Conservation (phyloP, 2,113 vertebrate genomes). For the Plestiodon gilberti region DNA sequence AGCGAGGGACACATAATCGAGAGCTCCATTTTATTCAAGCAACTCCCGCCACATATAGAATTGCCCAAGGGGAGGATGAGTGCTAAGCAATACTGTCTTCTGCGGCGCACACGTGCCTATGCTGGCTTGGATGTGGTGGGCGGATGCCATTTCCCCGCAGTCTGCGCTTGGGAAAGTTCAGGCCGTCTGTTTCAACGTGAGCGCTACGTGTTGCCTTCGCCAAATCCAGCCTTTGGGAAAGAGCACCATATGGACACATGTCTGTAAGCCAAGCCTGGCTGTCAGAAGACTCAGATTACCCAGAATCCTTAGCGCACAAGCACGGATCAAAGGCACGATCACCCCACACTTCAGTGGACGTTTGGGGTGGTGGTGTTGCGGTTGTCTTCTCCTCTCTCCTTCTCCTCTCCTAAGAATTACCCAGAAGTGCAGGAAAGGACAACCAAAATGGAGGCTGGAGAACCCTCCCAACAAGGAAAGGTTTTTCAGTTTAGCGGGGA, state of each 20-base stretch:
- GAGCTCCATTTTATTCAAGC: neutral
- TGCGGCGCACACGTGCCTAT: slow-evolving; percentile 16
- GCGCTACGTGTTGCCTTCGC: neutral
- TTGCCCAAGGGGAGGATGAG: neutral
- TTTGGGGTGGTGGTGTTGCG: no score
- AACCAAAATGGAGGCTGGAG: no score
- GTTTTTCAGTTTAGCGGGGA: no score
- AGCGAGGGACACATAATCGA: no score
- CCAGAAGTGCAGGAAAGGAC: no score
- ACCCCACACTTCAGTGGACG: no score
- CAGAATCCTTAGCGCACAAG: neutral
- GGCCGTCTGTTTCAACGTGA: slow-evolving; percentile 8
- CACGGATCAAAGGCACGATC: neutral
- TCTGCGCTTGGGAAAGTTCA: slow-evolving; percentile 15
- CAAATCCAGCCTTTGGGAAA: neutral
- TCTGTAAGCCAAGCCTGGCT: neutral
- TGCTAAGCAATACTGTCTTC: neutral
- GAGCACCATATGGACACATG: neutral
- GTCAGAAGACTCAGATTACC: neutral
- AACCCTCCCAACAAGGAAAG: no score
- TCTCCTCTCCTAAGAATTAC: no score
- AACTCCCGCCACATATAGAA: slow-evolving; percentile 2
- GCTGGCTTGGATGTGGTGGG: slow-evolving; percentile 33
- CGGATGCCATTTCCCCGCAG: neutral
- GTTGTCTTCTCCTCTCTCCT: no score